Percentiles rank a stretch among this genome's conserved stretches.
phyloP scores from a whole-genome alignment of 2,113 vertebrate genomes.

The Bostrychus sinensis region DNA sequence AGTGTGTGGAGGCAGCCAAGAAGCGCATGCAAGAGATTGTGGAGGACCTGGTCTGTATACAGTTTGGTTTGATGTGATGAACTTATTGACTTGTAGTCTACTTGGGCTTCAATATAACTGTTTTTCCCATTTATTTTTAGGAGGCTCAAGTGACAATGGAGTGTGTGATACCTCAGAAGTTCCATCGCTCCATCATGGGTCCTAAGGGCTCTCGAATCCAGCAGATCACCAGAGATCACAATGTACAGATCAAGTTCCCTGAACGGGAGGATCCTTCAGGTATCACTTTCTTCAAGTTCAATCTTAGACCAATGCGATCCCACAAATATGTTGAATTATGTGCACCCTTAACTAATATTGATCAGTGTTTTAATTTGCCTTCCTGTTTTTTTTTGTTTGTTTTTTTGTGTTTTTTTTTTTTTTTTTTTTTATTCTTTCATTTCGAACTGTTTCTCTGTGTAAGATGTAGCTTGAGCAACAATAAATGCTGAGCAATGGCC shows the following conservation, averaged over 20 bases:
- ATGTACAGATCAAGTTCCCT: constrained; percentile 97
- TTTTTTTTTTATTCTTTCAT: too few relatives aligned
- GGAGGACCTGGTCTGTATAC: constrained; percentile 87
- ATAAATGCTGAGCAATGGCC: too few relatives aligned
- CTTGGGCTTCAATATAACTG: background rate
- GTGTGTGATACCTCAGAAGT: constrained; percentile 92
- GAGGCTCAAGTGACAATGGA: constrained; percentile 96
- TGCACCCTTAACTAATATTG: too few relatives aligned
- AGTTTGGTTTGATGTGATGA: background rate
- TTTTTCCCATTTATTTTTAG: constrained; percentile 61
- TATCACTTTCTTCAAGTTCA: too few relatives aligned
- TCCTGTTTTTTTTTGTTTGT: too few relatives aligned
- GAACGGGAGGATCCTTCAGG: constrained; percentile 89
- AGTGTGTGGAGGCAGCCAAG: constrained; percentile 97
- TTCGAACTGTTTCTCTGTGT: too few relatives aligned
- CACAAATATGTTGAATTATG: too few relatives aligned
- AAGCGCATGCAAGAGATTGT: constrained; percentile 96
- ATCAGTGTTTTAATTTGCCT: too few relatives aligned
- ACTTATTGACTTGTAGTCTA: accelerated
- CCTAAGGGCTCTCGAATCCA: constrained; percentile 96
- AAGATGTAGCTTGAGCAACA: too few relatives aligned
- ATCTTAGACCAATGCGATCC: too few relatives aligned
- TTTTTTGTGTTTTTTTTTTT: too few relatives aligned
- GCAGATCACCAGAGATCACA: constrained; percentile 94
- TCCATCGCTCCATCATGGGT: constrained; percentile 97